Evolutionary conservation across 2,113 vertebrate genomes (phyloP).

Genomic region (Rana temporaria): DNA sequence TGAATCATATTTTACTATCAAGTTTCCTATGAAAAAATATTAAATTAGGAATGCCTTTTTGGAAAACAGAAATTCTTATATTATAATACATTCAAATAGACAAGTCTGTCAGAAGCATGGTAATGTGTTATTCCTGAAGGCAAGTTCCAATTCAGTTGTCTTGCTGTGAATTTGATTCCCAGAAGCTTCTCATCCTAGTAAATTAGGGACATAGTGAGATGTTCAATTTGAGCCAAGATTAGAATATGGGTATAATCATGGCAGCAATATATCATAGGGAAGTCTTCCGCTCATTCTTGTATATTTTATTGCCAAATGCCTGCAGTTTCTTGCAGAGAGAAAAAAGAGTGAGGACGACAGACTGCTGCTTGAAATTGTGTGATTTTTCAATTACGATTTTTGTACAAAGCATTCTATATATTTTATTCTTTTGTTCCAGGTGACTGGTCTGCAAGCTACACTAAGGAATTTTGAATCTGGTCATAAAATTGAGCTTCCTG

Average conservation of each 20-base stretch:
- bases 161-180: neutral
- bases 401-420: slow-evolving; percentile 1
- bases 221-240: neutral
- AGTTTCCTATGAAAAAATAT: too few species aligned
- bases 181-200: neutral
- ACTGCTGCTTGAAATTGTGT: neutral
- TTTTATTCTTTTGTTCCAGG: slow-evolving; percentile 59
- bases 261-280: neutral
- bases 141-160: neutral
- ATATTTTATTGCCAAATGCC: neutral
- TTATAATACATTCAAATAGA: neutral
- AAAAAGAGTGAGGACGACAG: neutral
- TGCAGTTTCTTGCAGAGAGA: neutral
- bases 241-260: neutral
- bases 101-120: neutral
- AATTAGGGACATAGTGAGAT: slow-evolving; percentile 1
- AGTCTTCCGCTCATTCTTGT: neutral
- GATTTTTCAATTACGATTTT: slow-evolving; percentile 13
- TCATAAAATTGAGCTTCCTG: slow-evolving; percentile 19
- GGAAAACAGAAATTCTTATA: neutral
- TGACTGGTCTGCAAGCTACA: slow-evolving; percentile 64
- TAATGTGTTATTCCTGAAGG: neutral
- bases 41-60: too few species aligned
- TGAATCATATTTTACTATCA: too few species aligned
- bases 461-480: slow-evolving; percentile 59